Evolutionary conservation across 2,888 invertebrate genomes (phyloP).

Genomic region (Buathra laborator): DNA sequence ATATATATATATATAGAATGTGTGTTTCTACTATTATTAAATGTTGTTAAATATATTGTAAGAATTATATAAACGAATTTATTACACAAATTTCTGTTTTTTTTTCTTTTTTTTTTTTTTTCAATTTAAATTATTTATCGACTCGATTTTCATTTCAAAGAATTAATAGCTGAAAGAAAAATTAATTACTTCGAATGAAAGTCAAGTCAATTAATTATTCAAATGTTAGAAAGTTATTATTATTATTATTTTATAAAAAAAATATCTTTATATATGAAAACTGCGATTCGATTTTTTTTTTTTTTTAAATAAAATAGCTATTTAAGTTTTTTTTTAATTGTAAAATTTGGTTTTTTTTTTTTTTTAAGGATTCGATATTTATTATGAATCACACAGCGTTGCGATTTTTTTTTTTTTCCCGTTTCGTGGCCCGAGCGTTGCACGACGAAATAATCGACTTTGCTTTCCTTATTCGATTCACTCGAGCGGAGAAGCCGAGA

Average conservation of each 20-base stretch:
- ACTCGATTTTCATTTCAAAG: not conserved
- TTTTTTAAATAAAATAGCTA: too few relatives aligned
- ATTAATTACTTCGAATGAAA: not conserved
- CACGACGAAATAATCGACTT: conserved; percentile 59
- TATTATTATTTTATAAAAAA: too few relatives aligned
- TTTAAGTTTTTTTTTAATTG: too few relatives aligned
- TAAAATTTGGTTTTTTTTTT: too few relatives aligned
- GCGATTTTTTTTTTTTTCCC: not conserved
- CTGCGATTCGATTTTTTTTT: too few relatives aligned
- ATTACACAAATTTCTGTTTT: not conserved
- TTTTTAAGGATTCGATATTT: too few relatives aligned
- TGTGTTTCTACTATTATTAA: conserved; percentile 31
- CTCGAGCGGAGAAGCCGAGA: conserved; percentile 66
- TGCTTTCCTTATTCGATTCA: conserved; percentile 71
- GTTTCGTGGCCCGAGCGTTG: not conserved
- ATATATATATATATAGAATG: conserved; percentile 34
- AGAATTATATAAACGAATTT: conserved; percentile 37
- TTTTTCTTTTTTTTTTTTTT: not conserved
- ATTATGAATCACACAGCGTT: too few relatives aligned
- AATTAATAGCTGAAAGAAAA: not conserved
- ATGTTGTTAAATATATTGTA: conserved; percentile 63
- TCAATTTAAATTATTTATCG: not conserved
- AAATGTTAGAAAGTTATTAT: too few relatives aligned
- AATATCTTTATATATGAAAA: too few relatives aligned
- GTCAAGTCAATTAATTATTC: too few relatives aligned